Evolutionary conservation across 2,888 invertebrate genomes (phyloP).

Genomic region (Notodonta dromedarius): DNA sequence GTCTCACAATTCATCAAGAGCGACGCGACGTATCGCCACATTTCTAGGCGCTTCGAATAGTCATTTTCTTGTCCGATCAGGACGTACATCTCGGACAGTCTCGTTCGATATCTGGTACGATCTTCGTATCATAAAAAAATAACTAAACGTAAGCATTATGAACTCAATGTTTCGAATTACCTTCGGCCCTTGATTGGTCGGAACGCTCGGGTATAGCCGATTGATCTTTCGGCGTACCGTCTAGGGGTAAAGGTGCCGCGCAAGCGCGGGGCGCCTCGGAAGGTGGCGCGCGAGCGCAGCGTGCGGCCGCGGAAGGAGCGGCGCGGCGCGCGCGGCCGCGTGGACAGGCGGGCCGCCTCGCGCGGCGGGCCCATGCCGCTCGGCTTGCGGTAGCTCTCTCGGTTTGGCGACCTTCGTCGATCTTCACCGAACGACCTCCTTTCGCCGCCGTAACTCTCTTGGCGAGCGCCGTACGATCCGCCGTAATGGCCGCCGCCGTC

Average conservation of each 20-base stretch:
- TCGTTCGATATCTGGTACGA: slow-evolving; percentile 23
- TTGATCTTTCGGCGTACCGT: slow-evolving; percentile 71
- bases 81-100: slow-evolving; percentile 15
- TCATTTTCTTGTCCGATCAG: slow-evolving; percentile 7
- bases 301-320: slow-evolving; percentile 81
- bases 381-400: slow-evolving; percentile 78
- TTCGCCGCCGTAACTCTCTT: slow-evolving; percentile 81
- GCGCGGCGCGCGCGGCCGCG: slow-evolving; percentile 82
- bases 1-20: background rate
- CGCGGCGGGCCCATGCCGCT: slow-evolving; percentile 80
- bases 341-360: slow-evolving; percentile 61
- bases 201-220: slow-evolving; percentile 74
- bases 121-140: slow-evolving; percentile 29
- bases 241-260: slow-evolving; percentile 74
- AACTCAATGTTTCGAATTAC: slow-evolving; percentile 68
- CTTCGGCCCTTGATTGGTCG: slow-evolving; percentile 79
- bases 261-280: slow-evolving; percentile 83
- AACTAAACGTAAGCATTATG: slow-evolving; percentile 50
- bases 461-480: slow-evolving; percentile 81
- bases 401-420: slow-evolving; percentile 81
- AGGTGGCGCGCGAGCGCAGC: slow-evolving; percentile 81
- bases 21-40: background rate
- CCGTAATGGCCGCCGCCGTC: slow-evolving; percentile 83
- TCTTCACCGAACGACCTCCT: slow-evolving; percentile 81
- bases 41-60: background rate